Evolutionary conservation across 2,888 invertebrate species (phyloP), one percentile per base, ranked within the genome.

Genomic region (Mesorhabditis sp.): DNA sequence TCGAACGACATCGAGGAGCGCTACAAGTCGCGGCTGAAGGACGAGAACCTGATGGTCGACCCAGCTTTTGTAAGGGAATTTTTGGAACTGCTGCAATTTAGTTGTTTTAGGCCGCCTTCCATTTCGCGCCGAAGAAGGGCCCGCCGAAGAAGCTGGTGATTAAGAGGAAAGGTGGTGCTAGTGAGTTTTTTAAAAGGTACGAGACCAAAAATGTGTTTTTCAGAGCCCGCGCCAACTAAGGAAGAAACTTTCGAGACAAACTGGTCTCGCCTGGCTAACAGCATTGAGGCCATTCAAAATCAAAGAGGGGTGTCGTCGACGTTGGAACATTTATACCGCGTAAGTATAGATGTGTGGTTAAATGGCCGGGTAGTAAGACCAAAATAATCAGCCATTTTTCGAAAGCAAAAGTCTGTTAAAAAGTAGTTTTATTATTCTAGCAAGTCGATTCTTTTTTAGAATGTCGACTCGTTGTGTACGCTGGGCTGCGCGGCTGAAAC

Each of bases 131-230:
- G 7, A 50, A 50, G n/a, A 50, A 50, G 10, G 58, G 58, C 10
- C 58, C 58, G n/a, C 58, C 58, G n/a, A 50, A 50, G 58, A 50
- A 50, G 58, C 58, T 50, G 58, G n/a, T 50, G 10, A 50, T 50
- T 50, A 50, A 50, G 58, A 50, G n/a, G 58, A 13, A 13, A n/a
- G 28, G 28, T 28, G 28, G 28, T 28, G 28, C 28, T 28, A 28
- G 28, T 28, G 28, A 28, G 28, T 28, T 28, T 28, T 28, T 28
- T 28, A 1, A 28, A 28, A 28, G 28, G 28, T 28, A 28, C 28
- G 28, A 2, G 28, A 1, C 2, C 2, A 28, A 28, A 28, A 28
- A 28, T 28, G 2, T 28, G n/a, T 28, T 1, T 28, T 28, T 2
- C 28, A 28, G 28, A 28, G 28, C 28, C 28, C 28, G 28, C 7